Conservation (phyloP, 2,888 invertebrate genomes). For the Chrysina gloriosa region DNA sequence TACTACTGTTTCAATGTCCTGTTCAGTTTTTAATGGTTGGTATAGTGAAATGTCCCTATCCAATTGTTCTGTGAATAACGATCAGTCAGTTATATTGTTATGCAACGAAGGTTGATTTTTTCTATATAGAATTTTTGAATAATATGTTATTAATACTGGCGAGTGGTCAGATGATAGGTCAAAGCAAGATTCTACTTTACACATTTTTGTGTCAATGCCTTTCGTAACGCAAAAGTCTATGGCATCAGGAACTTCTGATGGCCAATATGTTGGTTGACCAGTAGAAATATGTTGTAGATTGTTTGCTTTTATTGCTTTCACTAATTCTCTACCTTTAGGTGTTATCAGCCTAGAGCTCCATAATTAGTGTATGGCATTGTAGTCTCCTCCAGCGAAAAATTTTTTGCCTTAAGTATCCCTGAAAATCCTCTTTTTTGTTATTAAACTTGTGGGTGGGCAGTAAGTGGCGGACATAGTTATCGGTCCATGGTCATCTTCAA, state of each 20-base stretch:
- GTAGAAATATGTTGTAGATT: slow-evolving; percentile 19
- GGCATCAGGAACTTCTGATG: no score
- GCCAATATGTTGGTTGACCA: no score
- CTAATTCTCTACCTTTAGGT: slow-evolving; percentile 20
- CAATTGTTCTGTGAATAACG: not conserved
- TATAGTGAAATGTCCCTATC: not conserved
- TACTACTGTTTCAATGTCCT: not conserved
- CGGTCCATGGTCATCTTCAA: slow-evolving; percentile 23
- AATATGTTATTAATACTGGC: not conserved
- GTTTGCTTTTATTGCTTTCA: slow-evolving; percentile 8
- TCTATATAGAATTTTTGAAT: not conserved
- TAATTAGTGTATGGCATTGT: slow-evolving; percentile 6
- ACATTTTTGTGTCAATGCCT: no score
- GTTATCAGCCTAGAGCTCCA: slow-evolving; percentile 15
- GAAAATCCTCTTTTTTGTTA: slow-evolving; percentile 13
- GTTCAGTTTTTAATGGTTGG: not conserved
- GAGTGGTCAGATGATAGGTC: no score
- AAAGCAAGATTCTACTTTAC: no score
- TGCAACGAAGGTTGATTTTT: not conserved
- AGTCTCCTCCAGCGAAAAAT: slow-evolving; percentile 12
- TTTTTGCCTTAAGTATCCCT: slow-evolving; percentile 14
- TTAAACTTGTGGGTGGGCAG: slow-evolving; percentile 15
- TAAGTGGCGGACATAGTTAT: slow-evolving; percentile 26
- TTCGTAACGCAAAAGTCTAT: no score
- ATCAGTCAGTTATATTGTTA: not conserved